Evolutionary conservation across 1,140 invertebrate genomes (phyloP).

Genomic region (Sarcophaga bullata): DNA sequence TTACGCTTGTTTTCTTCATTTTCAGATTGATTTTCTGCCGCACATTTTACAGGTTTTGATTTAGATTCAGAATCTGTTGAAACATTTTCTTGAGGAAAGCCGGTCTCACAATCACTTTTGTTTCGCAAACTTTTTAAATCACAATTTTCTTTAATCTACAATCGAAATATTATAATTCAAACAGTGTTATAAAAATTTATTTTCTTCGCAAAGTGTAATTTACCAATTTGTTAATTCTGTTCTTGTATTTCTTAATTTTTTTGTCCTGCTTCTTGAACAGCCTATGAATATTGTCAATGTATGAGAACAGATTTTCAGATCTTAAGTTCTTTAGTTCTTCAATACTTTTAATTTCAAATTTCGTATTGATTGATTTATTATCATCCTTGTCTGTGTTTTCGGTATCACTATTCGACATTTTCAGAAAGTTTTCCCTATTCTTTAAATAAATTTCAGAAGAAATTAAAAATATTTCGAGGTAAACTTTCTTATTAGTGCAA

Average conservation of each 20-base stretch:
- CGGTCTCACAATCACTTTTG: neutral
- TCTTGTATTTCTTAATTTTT: slow-evolving; percentile 59
- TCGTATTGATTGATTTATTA: neutral
- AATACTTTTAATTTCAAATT: slow-evolving; percentile 18
- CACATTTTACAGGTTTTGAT: neutral
- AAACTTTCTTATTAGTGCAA: neutral
- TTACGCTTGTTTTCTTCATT: neutral
- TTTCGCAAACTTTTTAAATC: slow-evolving; percentile 1
- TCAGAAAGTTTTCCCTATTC: neutral
- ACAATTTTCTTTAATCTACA: neutral
- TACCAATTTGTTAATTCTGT: slow-evolving; percentile 50
- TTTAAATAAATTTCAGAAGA: no score
- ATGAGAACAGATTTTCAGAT: slow-evolving; percentile 47
- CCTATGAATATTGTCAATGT: slow-evolving; percentile 54
- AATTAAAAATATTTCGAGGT: no score
- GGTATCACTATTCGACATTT: slow-evolving; percentile 41
- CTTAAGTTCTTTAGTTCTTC: slow-evolving; percentile 10
- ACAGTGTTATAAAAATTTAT: neutral
- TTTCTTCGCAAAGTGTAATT: neutral
- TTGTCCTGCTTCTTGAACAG: slow-evolving; percentile 56
- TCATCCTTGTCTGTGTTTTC: slow-evolving; percentile 26
- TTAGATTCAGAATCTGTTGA: neutral
- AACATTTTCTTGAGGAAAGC: neutral
- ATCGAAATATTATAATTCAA: neutral
- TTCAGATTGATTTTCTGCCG: neutral